phyloP scores from a whole-genome alignment of 1,140 invertebrate genomes.

The Heliconius congener region DNA sequence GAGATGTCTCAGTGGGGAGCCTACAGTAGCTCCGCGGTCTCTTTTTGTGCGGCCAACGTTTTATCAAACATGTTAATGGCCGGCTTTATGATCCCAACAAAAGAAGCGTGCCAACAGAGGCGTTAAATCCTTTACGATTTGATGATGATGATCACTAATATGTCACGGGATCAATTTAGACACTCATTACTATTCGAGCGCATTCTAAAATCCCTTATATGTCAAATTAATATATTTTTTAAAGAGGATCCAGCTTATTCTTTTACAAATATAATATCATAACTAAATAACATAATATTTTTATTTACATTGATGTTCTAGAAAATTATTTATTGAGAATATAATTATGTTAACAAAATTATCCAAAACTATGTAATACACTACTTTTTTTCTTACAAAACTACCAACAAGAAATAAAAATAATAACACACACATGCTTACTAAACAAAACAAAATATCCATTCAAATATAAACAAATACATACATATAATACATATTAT shows the following conservation, averaged over 20 bases:
- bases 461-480: slow-evolving; percentile 54
- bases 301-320: background rate
- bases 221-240: slow-evolving; percentile 1
- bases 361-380: background rate
- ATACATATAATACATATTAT: background rate
- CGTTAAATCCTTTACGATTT: slow-evolving; percentile 81
- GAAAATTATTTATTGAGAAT: too few species aligned
- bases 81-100: slow-evolving; percentile 77
- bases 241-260: background rate
- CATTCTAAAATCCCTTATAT: slow-evolving; percentile 42
- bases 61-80: slow-evolving; percentile 80
- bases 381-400: slow-evolving; percentile 1
- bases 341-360: too few species aligned
- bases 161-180: slow-evolving; percentile 65
- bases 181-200: slow-evolving; percentile 59
- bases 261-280: background rate
- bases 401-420: slow-evolving; percentile 34
- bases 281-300: background rate
- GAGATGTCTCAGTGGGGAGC: slow-evolving; percentile 68
- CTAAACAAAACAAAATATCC: slow-evolving; percentile 63
- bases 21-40: slow-evolving; percentile 70
- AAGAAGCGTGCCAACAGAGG: slow-evolving; percentile 79
- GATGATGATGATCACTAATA: slow-evolving; percentile 74
- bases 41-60: slow-evolving; percentile 76
- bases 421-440: slow-evolving; percentile 64